Conservation (phyloP, 1,140 invertebrate species). For the Drosophila navojoa region DNA sequence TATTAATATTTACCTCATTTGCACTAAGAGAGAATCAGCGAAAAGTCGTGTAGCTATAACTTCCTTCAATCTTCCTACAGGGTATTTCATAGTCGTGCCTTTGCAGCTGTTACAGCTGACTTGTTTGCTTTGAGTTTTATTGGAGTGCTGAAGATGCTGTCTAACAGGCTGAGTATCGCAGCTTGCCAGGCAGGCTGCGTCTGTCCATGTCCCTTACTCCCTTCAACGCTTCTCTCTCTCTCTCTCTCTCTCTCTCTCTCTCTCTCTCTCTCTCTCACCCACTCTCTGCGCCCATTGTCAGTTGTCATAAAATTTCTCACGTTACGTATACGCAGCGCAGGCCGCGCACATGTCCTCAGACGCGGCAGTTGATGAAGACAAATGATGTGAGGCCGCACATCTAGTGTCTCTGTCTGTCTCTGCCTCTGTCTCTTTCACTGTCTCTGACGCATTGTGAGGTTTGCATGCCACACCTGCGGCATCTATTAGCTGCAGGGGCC, state of each 20-base stretch:
- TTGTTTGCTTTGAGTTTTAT: constrained; percentile 38
- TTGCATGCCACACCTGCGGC: constrained; percentile 40
- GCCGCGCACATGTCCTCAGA: constrained; percentile 39
- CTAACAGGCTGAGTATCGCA: constrained; percentile 21
- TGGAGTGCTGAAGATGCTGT: constrained; percentile 42
- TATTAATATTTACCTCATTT: no score
- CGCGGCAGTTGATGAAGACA: constrained; percentile 57
- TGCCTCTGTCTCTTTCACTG: neutral
- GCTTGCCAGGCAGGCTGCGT: constrained; percentile 2
- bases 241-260: neutral
- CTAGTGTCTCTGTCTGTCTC: neutral
- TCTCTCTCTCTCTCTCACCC: neutral
- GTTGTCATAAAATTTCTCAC: constrained; percentile 49
- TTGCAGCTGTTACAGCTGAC: neutral
- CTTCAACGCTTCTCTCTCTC: neutral
- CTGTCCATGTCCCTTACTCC: neutral
- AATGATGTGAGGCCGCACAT: constrained; percentile 46
- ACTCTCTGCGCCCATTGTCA: constrained; percentile 14
- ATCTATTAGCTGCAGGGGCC: constrained; percentile 42
- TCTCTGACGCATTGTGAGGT: constrained; percentile 9
- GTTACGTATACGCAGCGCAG: constrained; percentile 64
- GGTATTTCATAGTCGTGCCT: neutral
- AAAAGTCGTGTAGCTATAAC: no score
- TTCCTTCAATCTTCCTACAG: neutral
- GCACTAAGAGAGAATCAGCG: no score